Evolutionary conservation across 2,113 vertebrate species (phyloP).

Genomic region (Xyrauchen texanus): DNA sequence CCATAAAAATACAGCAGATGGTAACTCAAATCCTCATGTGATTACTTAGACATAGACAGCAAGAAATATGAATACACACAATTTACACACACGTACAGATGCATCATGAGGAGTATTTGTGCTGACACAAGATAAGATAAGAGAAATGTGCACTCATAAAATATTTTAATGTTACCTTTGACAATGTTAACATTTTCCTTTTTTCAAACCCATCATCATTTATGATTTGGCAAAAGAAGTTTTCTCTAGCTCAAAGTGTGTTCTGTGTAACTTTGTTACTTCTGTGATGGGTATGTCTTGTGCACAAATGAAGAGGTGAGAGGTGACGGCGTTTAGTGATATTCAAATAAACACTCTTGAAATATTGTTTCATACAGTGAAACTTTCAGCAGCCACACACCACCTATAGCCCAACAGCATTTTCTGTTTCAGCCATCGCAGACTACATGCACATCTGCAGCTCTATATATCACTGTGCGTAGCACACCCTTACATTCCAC

Average conservation of each 20-base stretch:
- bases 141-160: conserved; percentile 22
- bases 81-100: background rate
- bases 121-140: conserved; percentile 29
- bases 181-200: background rate
- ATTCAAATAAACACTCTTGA: conserved; percentile 53
- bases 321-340: conserved; percentile 39
- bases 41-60: no score
- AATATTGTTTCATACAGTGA: conserved; percentile 57
- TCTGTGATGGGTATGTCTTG: background rate
- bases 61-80: no score
- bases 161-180: conserved; percentile 19
- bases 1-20: no score
- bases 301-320: background rate
- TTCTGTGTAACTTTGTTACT: background rate
- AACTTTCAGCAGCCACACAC: conserved; percentile 64
- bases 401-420: conserved; percentile 58
- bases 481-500: conserved; percentile 74
- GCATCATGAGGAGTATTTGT: conserved; percentile 3
- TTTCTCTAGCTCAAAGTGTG: conserved; percentile 1
- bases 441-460: conserved; percentile 75
- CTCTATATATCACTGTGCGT: conserved; percentile 72
- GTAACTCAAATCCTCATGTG: no score
- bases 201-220: conserved; percentile 12
- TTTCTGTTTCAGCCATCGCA: conserved; percentile 57
- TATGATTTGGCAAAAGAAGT: background rate